Evolutionary conservation across 2,113 vertebrate species (phyloP).

Genomic region (Nipponia nippon): DNA sequence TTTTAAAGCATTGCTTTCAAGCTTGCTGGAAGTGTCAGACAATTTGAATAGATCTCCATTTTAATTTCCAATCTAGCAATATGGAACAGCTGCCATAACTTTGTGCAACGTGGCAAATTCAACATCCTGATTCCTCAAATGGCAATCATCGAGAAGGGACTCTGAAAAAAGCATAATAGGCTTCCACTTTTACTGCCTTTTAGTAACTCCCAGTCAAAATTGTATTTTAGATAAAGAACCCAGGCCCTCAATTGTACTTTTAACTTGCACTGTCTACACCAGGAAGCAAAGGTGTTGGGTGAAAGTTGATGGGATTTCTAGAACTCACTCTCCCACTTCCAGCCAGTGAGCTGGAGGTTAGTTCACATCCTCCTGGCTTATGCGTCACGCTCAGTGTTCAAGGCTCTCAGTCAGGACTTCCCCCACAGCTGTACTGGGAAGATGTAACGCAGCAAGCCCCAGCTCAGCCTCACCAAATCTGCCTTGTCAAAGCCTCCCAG

Average conservation of each 20-base stretch:
- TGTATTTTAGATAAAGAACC: background rate
- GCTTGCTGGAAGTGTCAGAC: conserved; percentile 54
- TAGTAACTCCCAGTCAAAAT: background rate
- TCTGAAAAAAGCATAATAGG: background rate
- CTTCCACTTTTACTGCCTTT: conserved; percentile 36
- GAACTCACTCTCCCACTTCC: background rate
- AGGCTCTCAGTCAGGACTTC: background rate
- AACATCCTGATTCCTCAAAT: conserved; percentile 23
- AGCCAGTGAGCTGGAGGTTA: background rate
- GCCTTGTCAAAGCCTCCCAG: background rate
- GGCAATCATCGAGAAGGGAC: background rate
- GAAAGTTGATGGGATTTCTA: background rate
- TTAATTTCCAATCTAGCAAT: conserved; percentile 43
- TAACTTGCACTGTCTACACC: background rate
- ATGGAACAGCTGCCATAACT: conserved; percentile 59
- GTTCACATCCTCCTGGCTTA: background rate
- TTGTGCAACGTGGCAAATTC: conserved; percentile 36
- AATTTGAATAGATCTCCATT: conserved; percentile 58
- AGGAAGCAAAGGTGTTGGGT: background rate
- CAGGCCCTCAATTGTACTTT: background rate
- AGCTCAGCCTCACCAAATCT: background rate
- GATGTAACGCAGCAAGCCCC: background rate
- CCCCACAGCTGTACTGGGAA: background rate
- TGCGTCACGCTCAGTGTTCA: background rate
- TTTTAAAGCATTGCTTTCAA: conserved; percentile 54